Evolutionary conservation across 1,140 invertebrate genomes (phyloP), one percentile per base, ranked within the genome.

Genomic region (Phenacoccus solenopsis): DNA sequence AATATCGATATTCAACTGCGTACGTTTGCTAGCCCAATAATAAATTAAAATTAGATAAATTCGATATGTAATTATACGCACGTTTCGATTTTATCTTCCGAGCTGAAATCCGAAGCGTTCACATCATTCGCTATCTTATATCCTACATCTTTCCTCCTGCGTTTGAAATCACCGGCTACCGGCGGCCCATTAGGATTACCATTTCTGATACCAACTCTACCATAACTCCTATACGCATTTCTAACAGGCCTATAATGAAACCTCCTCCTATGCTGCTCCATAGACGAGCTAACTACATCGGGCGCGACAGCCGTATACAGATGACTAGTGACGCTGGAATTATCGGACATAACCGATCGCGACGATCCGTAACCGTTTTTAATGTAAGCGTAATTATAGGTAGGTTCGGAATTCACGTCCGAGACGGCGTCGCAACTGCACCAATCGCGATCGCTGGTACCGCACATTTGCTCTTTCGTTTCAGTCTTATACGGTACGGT

Each of bases 401-500:
- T 64, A 1, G 59, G 59, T 16, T 64, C 59, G 21, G 59, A 64
- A 24, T 64, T 64, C 10, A 64, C 59, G 20, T 64, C 59, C 3
- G 59, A 64, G 9, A 27, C 20, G 25, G 59, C 59, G 21, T 64
- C 59, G 20, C 59, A 64, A 64, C 59, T 64, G 59, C 59, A 64
- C 59, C 59, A 64, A 64, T 64, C 59, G 4, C 59, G 59, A 27
- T 64, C 59, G 16, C 59, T 64, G 59, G 59, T 64, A 16, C 59
- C 59, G 25, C 59, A 64, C 59, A 64, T 64, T 64, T 64, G 59
- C 25, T 64, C 59, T 64, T 27, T 24, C 10, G 59, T 64, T 64
- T 64, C 59, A 1, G 59, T 22, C 25, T 27, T 10, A 27, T 64
- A 64, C 22, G 21, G 21, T 59, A 7, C 7, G 3, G 59, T 22